Evolutionary conservation across 2,113 vertebrate genomes (phyloP).

Genomic region (Datnioides undecimradiatus): DNA sequence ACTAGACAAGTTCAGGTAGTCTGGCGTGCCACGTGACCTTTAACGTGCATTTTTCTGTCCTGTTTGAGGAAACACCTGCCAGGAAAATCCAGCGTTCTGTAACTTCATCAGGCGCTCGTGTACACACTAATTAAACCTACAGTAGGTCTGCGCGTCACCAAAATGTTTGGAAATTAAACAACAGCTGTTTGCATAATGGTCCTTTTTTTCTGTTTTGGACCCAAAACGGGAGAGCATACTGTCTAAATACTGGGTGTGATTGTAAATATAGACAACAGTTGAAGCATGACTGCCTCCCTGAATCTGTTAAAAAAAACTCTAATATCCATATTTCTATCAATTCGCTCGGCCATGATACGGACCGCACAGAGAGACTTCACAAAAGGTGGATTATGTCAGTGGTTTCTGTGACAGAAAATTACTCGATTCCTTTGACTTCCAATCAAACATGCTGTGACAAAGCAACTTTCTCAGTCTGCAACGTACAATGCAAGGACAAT

Average conservation of each 20-base stretch:
- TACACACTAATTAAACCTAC: conserved; percentile 5
- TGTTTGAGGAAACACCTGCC: conserved; percentile 29
- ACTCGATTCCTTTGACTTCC: conserved; percentile 37
- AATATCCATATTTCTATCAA: conserved; percentile 43
- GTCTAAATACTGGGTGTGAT: conserved; percentile 44
- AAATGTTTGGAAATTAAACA: conserved; percentile 26
- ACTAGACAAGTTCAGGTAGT: conserved; percentile 1
- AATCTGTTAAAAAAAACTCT: conserved; percentile 31
- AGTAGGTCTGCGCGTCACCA: background rate
- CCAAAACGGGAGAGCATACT: background rate
- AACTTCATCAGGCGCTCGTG: background rate
- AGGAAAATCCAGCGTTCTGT: conserved; percentile 1
- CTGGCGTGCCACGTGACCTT: conserved; percentile 1
- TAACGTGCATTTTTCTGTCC: background rate
- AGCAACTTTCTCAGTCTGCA: conserved; percentile 35
- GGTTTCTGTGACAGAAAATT: conserved; percentile 41
- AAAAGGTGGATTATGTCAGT: conserved; percentile 54
- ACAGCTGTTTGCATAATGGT: conserved; percentile 25
- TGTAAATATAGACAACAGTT: conserved; percentile 42
- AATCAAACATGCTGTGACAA: conserved; percentile 50
- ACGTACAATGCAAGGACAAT: conserved; percentile 45
- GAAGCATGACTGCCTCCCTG: conserved; percentile 26
- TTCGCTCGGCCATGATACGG: conserved; percentile 11
- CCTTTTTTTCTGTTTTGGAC: conserved; percentile 5
- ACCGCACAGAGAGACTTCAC: conserved; percentile 22